phyloP scores from a whole-genome alignment of 1,140 invertebrate species.

The Trichogramma pretiosum region DNA sequence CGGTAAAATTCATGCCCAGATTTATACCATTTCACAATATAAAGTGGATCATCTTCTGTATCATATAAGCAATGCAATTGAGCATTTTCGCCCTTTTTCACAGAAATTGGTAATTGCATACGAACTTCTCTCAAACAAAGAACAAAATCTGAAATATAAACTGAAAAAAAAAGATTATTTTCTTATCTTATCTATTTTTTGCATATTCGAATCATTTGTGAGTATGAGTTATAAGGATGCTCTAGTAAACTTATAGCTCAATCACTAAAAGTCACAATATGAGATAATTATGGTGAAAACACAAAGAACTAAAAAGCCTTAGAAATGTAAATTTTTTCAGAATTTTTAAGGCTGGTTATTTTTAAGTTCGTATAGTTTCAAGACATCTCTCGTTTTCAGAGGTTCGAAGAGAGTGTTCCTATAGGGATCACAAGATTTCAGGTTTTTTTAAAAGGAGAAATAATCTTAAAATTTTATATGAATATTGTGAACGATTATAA shows the following conservation, averaged over 20 bases:
- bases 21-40: constrained; percentile 79
- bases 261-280: background rate
- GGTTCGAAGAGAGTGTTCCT: too few species aligned
- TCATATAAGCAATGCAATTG: constrained; percentile 68
- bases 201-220: too few species aligned
- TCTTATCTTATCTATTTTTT: background rate
- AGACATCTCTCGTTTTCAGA: too few species aligned
- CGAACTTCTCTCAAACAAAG: constrained; percentile 53
- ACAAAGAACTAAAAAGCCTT: background rate
- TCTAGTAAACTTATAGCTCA: background rate
- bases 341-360: too few species aligned
- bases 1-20: constrained; percentile 58
- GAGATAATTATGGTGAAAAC: background rate
- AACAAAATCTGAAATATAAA: constrained; percentile 32
- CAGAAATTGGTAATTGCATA: constrained; percentile 58
- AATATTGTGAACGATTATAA: too few species aligned
- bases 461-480: too few species aligned
- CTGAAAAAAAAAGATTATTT: background rate
- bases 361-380: too few species aligned
- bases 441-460: too few species aligned
- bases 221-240: too few species aligned
- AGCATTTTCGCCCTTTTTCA: constrained; percentile 57
- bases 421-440: too few species aligned
- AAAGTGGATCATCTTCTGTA: constrained; percentile 64
- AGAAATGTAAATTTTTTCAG: background rate